Evolutionary conservation across 2,888 invertebrate genomes (phyloP).

Genomic region (Apodemia zela): DNA sequence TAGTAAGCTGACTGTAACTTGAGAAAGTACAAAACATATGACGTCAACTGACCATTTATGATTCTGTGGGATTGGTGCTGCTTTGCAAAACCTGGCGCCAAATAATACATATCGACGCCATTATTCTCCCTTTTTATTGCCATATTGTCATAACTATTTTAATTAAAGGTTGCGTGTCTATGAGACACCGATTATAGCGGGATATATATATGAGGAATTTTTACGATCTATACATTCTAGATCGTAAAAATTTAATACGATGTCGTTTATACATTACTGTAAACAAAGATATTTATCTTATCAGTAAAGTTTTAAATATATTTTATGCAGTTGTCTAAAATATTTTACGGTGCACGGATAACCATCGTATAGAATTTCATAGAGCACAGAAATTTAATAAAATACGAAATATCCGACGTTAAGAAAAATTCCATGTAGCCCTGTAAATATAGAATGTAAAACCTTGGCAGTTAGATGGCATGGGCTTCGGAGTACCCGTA

Average conservation of each 20-base stretch:
- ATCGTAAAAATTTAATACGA: not conserved
- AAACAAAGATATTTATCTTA: not conserved
- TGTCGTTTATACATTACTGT: not conserved
- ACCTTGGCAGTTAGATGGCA: too few relatives aligned
- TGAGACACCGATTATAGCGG: not conserved
- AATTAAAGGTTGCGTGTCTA: not conserved
- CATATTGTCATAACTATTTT: not conserved
- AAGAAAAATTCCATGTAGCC: too few relatives aligned
- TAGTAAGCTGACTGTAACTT: not conserved
- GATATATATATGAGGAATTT: not conserved
- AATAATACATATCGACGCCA: not conserved
- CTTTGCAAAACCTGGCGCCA: not conserved
- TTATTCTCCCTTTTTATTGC: conserved; percentile 3
- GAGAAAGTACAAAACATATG: not conserved
- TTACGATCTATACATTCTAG: not conserved
- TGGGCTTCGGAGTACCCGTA: too few relatives aligned
- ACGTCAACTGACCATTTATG: conserved; percentile 1
- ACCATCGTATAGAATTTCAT: too few relatives aligned
- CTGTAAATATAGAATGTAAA: too few relatives aligned
- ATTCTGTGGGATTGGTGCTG: not conserved
- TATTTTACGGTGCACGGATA: too few relatives aligned
- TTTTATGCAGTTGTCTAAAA: not conserved
- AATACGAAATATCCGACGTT: too few relatives aligned
- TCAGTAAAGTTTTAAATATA: not conserved
- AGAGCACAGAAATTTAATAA: too few relatives aligned